Percentiles rank a stretch among this genome's conserved stretches.
phyloP scores from a whole-genome alignment of 2,888 invertebrate genomes.

The Heliconius ismenius region DNA sequence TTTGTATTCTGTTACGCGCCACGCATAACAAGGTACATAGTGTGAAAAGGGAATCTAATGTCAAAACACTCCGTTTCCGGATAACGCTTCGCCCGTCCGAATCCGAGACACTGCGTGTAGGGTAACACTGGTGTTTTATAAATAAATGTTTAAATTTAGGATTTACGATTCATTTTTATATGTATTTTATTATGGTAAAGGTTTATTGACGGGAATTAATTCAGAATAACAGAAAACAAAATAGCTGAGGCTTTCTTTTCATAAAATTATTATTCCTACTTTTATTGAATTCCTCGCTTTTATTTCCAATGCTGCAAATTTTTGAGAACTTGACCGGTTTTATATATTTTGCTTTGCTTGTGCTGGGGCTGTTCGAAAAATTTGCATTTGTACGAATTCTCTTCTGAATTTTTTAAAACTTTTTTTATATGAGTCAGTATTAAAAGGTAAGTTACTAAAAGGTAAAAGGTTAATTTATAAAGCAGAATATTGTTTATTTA shows the following conservation, averaged over 20 bases:
- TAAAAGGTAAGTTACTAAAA: neutral
- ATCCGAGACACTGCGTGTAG: no score
- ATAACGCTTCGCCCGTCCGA: no score
- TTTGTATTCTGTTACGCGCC: no score
- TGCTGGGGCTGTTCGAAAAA: neutral
- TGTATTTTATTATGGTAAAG: neutral
- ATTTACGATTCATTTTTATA: neutral
- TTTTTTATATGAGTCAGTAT: neutral
- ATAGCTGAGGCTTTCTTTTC: constrained; percentile 10
- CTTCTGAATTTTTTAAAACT: neutral
- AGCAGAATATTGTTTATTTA: neutral
- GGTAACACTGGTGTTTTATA: no score
- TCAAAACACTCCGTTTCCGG: no score
- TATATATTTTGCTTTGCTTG: constrained; percentile 1
- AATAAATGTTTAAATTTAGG: no score
- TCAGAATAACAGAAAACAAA: neutral
- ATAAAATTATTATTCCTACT: constrained; percentile 3
- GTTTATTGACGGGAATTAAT: neutral
- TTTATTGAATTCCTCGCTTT: constrained; percentile 4
- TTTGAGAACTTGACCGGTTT: constrained; percentile 19
- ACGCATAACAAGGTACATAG: no score
- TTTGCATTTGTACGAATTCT: neutral
- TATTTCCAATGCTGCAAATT: constrained; percentile 7
- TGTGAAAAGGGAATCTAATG: no score
- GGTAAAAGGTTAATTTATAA: neutral